Evolutionary conservation across 1,140 invertebrate genomes (phyloP).

Genomic region (Berghia stephanieae): DNA sequence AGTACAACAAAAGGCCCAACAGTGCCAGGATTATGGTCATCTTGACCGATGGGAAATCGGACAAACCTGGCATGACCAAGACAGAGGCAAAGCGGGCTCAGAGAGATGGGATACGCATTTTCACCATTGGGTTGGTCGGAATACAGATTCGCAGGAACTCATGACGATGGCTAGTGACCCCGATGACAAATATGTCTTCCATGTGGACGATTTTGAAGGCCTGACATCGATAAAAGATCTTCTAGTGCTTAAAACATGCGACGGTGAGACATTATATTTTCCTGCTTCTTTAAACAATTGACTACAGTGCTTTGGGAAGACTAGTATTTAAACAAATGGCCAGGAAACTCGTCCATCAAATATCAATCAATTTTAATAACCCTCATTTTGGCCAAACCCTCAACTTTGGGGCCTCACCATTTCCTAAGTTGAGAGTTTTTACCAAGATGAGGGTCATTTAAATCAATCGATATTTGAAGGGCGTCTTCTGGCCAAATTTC

Average conservation of each 20-base stretch:
- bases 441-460: no score
- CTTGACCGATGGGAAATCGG: slow-evolving; percentile 51
- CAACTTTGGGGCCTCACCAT: no score
- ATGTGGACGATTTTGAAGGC: slow-evolving; percentile 35
- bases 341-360: no score
- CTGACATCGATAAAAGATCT: slow-evolving; percentile 35
- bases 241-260: slow-evolving; percentile 38
- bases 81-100: slow-evolving; percentile 38
- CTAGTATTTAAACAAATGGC: no score
- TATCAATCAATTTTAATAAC: no score
- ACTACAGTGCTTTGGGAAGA: no score
- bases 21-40: slow-evolving; percentile 46
- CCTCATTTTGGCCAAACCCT: no score
- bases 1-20: slow-evolving; percentile 24
- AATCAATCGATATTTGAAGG: no score
- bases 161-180: slow-evolving; percentile 38
- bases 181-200: slow-evolving; percentile 39
- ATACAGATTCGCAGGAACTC: slow-evolving; percentile 34
- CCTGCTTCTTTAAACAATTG: no score
- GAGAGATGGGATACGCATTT: slow-evolving; percentile 42
- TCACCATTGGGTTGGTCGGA: slow-evolving; percentile 51
- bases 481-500: no score
- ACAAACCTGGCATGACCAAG: slow-evolving; percentile 32
- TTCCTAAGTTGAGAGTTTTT: no score
- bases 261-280: no score